Base-by-base conservation (phyloP, 2,888 invertebrate genomes). In the Pachydiplax longipennis region DNA sequence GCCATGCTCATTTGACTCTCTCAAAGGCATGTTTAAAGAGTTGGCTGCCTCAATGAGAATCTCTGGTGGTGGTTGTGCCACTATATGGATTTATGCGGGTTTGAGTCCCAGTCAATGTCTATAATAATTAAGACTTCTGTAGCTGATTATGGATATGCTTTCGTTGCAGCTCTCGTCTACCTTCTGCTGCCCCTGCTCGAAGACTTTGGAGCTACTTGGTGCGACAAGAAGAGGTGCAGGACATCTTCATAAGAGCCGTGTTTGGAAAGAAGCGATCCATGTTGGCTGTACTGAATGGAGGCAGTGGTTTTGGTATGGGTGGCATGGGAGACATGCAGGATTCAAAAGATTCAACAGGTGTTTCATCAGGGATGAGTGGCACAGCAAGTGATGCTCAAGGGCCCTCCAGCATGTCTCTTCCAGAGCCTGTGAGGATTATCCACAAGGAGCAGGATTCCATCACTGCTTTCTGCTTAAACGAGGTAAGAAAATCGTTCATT, bases 391-490 rank as follows among this genome's bases (percentile, higher is more conserved):
- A 92, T 40, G 90, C 91, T 61, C 10, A 58, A 40, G 87, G 87
- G 93, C 93, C 87, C 93, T 93, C 91, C 93, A 93, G 91, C 93
- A 94, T 91, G 94, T 93, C 81, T 91, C 93, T 96, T 91, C 95
- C 96, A 91, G 98, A 98, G 93, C 98, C 98, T 15, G 98, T 99
- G 91, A 96, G 99, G 92, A 98, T 99, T 92, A 98, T 99, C 92
- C 99, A 99, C 94, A 99, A 99, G 94, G 99, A 99, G 93, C 99
- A 99, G 94, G 99, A 99, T 94, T 98, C 99, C 91, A 99, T 99
- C 92, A 97, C 98, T 90, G 98, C 99, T 58, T 99, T 99, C 95
- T 99, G 99, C 93, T 95, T 99, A 91, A 99, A 99, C 94, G 97
- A 98, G 95, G 98, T 98, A 93, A 92, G 92, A 35, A 53, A 35